Evolutionary conservation across 1,140 invertebrate genomes (phyloP), one percentile per base, ranked within the genome.

Genomic region (Forficula auricularia): DNA sequence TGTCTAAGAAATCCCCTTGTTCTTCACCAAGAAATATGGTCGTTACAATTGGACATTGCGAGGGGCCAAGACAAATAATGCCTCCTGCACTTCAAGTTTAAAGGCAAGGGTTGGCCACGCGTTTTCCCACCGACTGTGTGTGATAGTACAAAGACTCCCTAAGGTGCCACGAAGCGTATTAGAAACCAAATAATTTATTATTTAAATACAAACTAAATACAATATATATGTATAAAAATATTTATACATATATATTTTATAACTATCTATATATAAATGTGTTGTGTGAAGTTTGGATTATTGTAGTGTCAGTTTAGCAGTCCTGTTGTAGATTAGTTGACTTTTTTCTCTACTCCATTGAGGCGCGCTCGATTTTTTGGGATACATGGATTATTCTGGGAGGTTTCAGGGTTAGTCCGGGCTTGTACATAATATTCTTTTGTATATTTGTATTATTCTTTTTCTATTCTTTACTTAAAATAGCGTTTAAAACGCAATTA

Each of bases 1-100:
- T 88, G 40, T 87, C 82, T 52, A 87, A 86, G 64, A 87, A 88
- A 60, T 82, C 82, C 45, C 80, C 82, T 45, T 79, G 80, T 50
- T 79, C 82, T 48, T 75, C 76, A 45, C 75, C 75, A 12, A 62
- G 69, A 48, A 72, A 72, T 22, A 52, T 69, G 14, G 43, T n/a
- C n/a, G n/a, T n/a, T n/a, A n/a, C n/a, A n/a, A n/a, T n/a, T n/a
- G n/a, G n/a, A n/a, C n/a, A n/a, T n/a, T n/a, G n/a, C n/a, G n/a
- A n/a, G n/a, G n/a, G n/a, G n/a, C n/a, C n/a, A n/a, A n/a, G n/a
- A n/a, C n/a, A n/a, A n/a, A n/a, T n/a, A n/a, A n/a, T 27, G 22
- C 22, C 22, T 6, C 22, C 22, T 27, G 22, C 22, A 10, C 22
- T 27, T 10, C 4, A 27, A 27, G 22, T 27, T 27, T 3, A 56